Evolutionary conservation across 1,140 invertebrate species (phyloP).

Genomic region (Drosophila repletoides): DNA sequence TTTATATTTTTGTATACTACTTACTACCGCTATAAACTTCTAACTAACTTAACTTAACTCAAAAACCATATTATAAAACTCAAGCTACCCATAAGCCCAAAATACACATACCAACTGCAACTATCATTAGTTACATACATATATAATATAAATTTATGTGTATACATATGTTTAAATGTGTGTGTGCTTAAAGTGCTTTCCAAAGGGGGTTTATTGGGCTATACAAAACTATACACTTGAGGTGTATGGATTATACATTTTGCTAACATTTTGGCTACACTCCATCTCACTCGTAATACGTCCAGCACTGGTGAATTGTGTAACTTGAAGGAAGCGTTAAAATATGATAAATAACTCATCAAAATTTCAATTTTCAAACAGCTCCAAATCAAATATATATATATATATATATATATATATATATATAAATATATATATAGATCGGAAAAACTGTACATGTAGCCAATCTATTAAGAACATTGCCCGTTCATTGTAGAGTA

Average conservation of each 20-base stretch:
- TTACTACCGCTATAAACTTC: slow-evolving; percentile 75
- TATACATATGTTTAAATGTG: slow-evolving; percentile 39
- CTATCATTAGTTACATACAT: slow-evolving; percentile 32
- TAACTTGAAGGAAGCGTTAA: background rate
- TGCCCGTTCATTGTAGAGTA: background rate
- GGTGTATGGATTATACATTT: too few relatives aligned
- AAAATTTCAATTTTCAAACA: slow-evolving; percentile 9
- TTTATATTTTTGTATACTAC: slow-evolving; percentile 78
- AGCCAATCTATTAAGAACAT: slow-evolving; percentile 3
- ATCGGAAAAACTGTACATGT: slow-evolving; percentile 5
- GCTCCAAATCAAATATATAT: slow-evolving; percentile 5
- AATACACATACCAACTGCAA: slow-evolving; percentile 39
- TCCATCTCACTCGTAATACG: background rate
- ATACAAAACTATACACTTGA: background rate
- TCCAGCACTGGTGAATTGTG: slow-evolving; percentile 2
- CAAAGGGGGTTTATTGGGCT: slow-evolving; percentile 22
- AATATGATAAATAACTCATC: slow-evolving; percentile 8
- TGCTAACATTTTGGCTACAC: slow-evolving; percentile 1
- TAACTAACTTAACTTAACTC: slow-evolving; percentile 65
- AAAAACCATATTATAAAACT: slow-evolving; percentile 52
- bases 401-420: too few relatives aligned
- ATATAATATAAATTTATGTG: slow-evolving; percentile 26
- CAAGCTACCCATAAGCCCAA: slow-evolving; percentile 46
- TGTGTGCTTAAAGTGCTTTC: slow-evolving; percentile 40
- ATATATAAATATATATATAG: background rate